Conservation (phyloP, 2,113 vertebrate genomes). For the Chrysochloris asiatica region DNA sequence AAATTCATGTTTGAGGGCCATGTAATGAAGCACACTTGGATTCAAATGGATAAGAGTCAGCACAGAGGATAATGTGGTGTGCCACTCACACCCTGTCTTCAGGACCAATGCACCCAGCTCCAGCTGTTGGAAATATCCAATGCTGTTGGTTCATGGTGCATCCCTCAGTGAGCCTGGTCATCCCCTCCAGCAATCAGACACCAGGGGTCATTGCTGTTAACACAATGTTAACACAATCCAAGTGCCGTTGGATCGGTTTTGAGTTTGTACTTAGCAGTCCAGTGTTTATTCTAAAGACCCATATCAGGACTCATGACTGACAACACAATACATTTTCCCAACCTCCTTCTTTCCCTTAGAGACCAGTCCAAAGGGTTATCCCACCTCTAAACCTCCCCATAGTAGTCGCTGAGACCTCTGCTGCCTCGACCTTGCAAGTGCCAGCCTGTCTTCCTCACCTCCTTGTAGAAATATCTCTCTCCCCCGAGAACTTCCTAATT, state of each 20-base stretch:
- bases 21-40: background rate
- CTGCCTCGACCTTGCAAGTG: background rate
- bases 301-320: too few species aligned
- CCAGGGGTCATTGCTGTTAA: background rate
- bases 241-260: too few species aligned
- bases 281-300: too few species aligned
- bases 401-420: background rate
- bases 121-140: background rate
- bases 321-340: too few species aligned
- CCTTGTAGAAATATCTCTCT: background rate
- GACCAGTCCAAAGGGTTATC: background rate
- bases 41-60: background rate
- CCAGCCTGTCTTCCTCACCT: background rate
- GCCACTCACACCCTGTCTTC: background rate
- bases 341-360: background rate
- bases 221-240: background rate
- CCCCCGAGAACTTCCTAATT: background rate
- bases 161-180: background rate
- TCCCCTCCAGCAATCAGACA: background rate
- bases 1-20: background rate
- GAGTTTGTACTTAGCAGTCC: too few species aligned
- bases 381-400: background rate
- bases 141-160: background rate
- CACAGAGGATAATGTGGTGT: rapidly evolving
- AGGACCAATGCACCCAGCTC: background rate